Base-by-base conservation (phyloP, 1,140 invertebrate species). In the Mesaphorura yosii region DNA sequence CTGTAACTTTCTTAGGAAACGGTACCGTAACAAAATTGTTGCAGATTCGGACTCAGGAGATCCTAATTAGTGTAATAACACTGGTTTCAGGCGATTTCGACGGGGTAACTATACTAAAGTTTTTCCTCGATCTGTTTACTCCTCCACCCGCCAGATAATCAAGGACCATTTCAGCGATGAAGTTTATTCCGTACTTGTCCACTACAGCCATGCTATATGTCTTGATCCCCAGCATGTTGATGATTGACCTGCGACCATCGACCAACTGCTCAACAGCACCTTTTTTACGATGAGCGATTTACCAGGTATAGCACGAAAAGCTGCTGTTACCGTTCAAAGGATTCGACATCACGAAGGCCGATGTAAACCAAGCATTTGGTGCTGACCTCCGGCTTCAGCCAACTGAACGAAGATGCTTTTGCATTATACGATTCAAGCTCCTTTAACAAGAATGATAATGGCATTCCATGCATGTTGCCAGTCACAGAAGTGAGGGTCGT, bases 401-500 rank as follows among this genome's bases (percentile, higher is more conserved):
- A 62, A 1, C 53, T 55, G 48, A 59, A 62, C 28, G 49, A 27
- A n/a, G 45, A 26, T 27, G 57, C 2, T 54, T 45, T 53, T 12
- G 23, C 7, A 22, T 55, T 42, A 25, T 52, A 56, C 0, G 49
- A 41, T n/a, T 55, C 23, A 15, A 57, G 10, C 41, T 59, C 58
- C 34, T 58, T 39, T 2, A 59, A 17, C 25, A 56, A 12, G 50
- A 65, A 64, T 15, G 50, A 31, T 1, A 92, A 75, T 0, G 89
- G 82, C 88, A 94, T 94, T 19, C 91, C 91, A 68, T 96, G 91
- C 28, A 88, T 79, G 63, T 92, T 89, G 19, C 90, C 89, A 31
- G 80, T 80, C 1, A 17, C 3, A 15, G 82, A 84, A 0, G 86
- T 88, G 59, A 78, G 76, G 51, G 87, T 83, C 17, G 89, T 88